Evolutionary conservation across 2,797 vertebrate genomes (phyloP), one percentile per base, ranked within the genome.

Genomic region (Capromys pilorides): DNA sequence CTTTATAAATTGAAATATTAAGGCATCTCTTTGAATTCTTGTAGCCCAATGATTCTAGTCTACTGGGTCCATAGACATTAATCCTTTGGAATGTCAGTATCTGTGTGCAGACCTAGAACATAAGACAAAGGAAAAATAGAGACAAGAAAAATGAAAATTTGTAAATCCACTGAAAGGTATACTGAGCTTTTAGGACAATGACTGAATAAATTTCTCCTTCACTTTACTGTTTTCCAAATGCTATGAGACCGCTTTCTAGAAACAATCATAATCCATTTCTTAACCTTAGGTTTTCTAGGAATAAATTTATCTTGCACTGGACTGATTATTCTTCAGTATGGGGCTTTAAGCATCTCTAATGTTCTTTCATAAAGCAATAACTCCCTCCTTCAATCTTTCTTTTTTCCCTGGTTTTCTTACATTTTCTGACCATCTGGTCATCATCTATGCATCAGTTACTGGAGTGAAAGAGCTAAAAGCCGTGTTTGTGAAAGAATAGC

Each of bases 1-100:
- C 22, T 89, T 86, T 93, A 66, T 81, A 79, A 87, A 83, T 86
- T 54, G 36, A 94, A 95, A 88, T 86, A 51, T 86, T 95, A 95
- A 86, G 84, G 90, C 6, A 73, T 92, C 13, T 91, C 39, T 86
- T 33, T 86, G 21, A 18, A 13, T 59, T 81, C 57, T 78, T 81
- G 1, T 18, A 91, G 39, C 51, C 49, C 69, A 64, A 54, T n/a
- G 21, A 88, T 81, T 86, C 83, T 66, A 85, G 73, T 92, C 41
- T 75, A 10, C 61, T 83, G 24, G 92, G 49, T 89, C 88, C 59
- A 95, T 26, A 91, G 18, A 94, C 10, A 33, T 14, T 80, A 57
- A 86, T 88, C 86, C 59, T 93, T 86, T 93, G 66, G 33, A 92
- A 81, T 61, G 6, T 83, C 54, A 89, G 28, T 82, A 87, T 75